Evolutionary conservation across 2,888 invertebrate genomes (phyloP).

Genomic region (Trachelus stipa): DNA sequence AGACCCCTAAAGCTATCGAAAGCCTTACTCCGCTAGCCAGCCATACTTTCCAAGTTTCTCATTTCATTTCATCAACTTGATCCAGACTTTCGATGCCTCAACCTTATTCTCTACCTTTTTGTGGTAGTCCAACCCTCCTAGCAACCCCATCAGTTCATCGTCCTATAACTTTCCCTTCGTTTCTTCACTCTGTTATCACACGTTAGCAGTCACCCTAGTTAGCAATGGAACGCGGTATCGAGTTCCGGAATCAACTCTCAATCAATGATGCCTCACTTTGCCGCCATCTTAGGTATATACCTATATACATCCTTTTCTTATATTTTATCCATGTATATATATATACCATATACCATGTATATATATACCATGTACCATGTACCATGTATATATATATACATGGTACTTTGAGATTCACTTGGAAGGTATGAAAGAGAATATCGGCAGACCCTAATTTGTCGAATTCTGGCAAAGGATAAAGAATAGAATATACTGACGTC

Average conservation of each 20-base stretch:
- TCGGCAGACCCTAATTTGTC: too few species aligned
- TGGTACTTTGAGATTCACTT: background rate
- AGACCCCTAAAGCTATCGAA: slow-evolving; percentile 19
- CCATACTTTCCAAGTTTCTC: slow-evolving; percentile 37
- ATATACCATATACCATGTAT: background rate
- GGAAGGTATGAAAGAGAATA: too few species aligned
- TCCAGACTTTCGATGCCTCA: slow-evolving; percentile 38
- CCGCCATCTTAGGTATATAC: too few species aligned
- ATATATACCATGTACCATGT: too few species aligned
- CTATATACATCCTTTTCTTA: too few species aligned
- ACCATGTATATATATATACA: background rate
- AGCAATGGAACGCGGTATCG: slow-evolving; percentile 37
- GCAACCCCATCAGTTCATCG: background rate
- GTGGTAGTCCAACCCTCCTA: background rate
- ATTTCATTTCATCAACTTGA: slow-evolving; percentile 47
- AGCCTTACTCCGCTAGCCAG: slow-evolving; percentile 35
- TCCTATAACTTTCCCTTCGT: too few species aligned
- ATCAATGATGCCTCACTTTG: slow-evolving; percentile 44
- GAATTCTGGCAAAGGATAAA: too few species aligned
- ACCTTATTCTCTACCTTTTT: slow-evolving; percentile 21
- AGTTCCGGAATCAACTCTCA: slow-evolving; percentile 42
- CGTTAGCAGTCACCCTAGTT: slow-evolving; percentile 37
- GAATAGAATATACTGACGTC: too few species aligned
- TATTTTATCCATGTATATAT: background rate
- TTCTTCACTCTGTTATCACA: slow-evolving; percentile 14